phyloP scores from a whole-genome alignment of 2,888 invertebrate genomes.

The Atrina japonica region DNA sequence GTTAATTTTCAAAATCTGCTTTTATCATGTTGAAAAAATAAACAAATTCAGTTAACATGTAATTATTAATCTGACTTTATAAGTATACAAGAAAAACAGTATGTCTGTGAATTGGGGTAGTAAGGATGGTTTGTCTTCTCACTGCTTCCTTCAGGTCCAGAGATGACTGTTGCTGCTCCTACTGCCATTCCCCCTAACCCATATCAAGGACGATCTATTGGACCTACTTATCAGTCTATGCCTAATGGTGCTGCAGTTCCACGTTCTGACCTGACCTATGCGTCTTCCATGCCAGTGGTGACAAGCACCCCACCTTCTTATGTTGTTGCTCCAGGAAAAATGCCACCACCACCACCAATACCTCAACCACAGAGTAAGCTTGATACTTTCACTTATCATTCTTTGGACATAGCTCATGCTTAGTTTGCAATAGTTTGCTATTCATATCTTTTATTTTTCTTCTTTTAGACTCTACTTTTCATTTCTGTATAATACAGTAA shows the following conservation, averaged over 20 bases:
- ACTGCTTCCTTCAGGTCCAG: conserved; percentile 40
- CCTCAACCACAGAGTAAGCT: conserved; percentile 22
- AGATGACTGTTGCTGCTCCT: conserved; percentile 36
- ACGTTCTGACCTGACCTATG: conserved; percentile 41
- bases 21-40: too few species aligned
- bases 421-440: too few species aligned
- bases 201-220: conserved; percentile 55
- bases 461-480: too few species aligned
- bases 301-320: conserved; percentile 42
- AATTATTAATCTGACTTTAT: too few species aligned
- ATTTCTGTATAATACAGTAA: too few species aligned
- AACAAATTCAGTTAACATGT: too few species aligned
- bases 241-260: conserved; percentile 35
- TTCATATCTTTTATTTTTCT: too few species aligned
- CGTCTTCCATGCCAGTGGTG: conserved; percentile 42
- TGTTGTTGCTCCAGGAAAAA: conserved; percentile 41
- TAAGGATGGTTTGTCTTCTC: background rate
- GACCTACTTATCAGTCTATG: conserved; percentile 44
- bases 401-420: too few species aligned
- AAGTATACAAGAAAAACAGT: too few species aligned
- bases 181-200: conserved; percentile 45
- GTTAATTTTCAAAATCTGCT: too few species aligned
- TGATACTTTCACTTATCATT: background rate
- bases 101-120: too few species aligned
- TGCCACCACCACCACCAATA: conserved; percentile 37